Evolutionary conservation across 1,140 invertebrate genomes (phyloP).

Genomic region (Sitodiplosis mosellana): DNA sequence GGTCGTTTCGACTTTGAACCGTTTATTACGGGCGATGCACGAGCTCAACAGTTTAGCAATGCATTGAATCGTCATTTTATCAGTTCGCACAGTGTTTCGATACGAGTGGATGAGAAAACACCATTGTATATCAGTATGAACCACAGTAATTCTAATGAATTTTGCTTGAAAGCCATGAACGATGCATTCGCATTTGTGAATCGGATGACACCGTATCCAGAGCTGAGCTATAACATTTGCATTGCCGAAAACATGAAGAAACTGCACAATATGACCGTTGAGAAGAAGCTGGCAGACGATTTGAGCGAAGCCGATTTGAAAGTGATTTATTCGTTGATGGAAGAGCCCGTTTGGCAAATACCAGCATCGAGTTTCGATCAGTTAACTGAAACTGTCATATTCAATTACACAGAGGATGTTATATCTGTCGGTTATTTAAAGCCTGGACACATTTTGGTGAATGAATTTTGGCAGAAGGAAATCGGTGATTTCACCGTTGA

Average conservation of each 20-base stretch:
- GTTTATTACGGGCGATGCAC: conserved; percentile 65
- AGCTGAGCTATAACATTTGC: conserved; percentile 72
- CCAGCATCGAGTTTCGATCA: conserved; percentile 39
- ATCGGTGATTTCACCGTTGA: conserved; percentile 64
- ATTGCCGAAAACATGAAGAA: conserved; percentile 56
- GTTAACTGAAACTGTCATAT: conserved; percentile 46
- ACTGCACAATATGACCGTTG: conserved; percentile 45
- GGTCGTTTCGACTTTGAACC: conserved; percentile 50
- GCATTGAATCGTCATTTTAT: conserved; percentile 67
- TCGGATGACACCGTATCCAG: conserved; percentile 36
- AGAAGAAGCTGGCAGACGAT: conserved; percentile 55
- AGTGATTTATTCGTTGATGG: conserved; percentile 51
- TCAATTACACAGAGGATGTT: conserved; percentile 66
- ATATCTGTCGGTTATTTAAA: conserved; percentile 52
- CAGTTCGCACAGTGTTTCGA: conserved; percentile 63
- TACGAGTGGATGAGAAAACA: conserved; percentile 53
- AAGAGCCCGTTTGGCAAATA: conserved; percentile 71
- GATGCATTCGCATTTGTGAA: conserved; percentile 62
- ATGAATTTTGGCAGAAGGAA: conserved; percentile 67
- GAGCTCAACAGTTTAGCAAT: conserved; percentile 58
- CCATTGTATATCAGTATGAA: conserved; percentile 65
- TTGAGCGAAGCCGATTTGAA: conserved; percentile 53
- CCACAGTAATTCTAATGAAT: conserved; percentile 34
- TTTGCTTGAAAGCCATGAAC: conserved; percentile 55
- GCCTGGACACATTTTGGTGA: conserved; percentile 62